phyloP scores from a whole-genome alignment of 2,797 vertebrate species.

The Hapalemur alaotrensis region DNA sequence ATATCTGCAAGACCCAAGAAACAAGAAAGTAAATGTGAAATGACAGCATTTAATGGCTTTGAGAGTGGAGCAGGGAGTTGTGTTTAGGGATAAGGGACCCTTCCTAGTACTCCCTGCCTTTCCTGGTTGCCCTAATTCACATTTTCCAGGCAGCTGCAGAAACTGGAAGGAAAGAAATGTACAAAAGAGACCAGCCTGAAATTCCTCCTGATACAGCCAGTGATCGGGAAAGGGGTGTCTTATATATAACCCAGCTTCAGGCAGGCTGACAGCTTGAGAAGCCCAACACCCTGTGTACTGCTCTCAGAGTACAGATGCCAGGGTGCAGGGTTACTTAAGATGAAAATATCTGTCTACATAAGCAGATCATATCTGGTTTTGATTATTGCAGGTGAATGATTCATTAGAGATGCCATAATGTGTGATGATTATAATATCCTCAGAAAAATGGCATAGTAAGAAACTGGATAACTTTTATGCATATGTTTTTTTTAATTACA shows the following conservation, averaged over 20 bases:
- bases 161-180: background rate
- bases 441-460: constrained; percentile 5
- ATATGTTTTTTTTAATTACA: constrained; percentile 27
- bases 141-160: background rate
- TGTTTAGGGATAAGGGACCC: background rate
- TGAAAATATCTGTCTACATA: background rate
- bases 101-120: background rate
- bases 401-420: background rate
- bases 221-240: background rate
- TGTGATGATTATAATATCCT: background rate
- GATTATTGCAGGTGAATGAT: constrained; percentile 7
- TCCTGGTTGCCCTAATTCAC: background rate
- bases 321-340: background rate
- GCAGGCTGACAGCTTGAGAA: background rate
- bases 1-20: background rate
- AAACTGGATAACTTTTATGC: constrained; percentile 11
- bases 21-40: background rate
- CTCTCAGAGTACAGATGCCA: background rate
- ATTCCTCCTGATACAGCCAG: background rate
- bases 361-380: background rate
- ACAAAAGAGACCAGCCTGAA: background rate
- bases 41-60: background rate
- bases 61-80: background rate
- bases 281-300: background rate
- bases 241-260: background rate